Evolutionary conservation across 2,888 invertebrate genomes (phyloP).

Genomic region (Atethmia centrago): DNA sequence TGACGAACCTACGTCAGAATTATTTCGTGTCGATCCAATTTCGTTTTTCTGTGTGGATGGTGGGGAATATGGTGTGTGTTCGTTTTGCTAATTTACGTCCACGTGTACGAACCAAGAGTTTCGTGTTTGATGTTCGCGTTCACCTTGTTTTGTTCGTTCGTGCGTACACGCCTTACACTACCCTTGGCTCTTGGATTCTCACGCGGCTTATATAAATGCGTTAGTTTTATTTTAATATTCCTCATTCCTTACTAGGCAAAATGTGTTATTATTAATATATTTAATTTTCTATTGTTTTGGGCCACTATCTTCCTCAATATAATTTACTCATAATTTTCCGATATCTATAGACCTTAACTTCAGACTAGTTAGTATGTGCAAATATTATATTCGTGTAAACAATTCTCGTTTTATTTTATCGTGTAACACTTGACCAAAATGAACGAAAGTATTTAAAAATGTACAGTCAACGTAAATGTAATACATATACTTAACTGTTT

Average conservation of each 20-base stretch:
- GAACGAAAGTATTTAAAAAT: conserved; percentile 43
- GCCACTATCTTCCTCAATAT: conserved; percentile 3
- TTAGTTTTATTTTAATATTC: conserved; percentile 31
- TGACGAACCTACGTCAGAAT: too few species aligned
- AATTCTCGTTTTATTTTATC: conserved; percentile 43
- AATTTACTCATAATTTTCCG: conserved; percentile 15
- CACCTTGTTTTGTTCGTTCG: too few species aligned
- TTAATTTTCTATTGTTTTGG: not conserved
- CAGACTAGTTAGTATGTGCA: conserved; percentile 26
- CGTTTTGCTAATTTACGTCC: too few species aligned
- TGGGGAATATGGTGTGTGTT: too few species aligned
- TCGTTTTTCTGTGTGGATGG: too few species aligned
- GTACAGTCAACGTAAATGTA: conserved; percentile 46
- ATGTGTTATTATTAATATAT: conserved; percentile 14
- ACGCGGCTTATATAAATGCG: conserved; percentile 6
- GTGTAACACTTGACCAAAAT: conserved; percentile 60
- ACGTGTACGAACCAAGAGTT: too few species aligned
- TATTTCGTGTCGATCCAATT: too few species aligned
- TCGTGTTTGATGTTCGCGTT: too few species aligned
- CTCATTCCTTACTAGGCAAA: conserved; percentile 41
- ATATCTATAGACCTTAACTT: conserved; percentile 14
- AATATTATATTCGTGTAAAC: conserved; percentile 30
- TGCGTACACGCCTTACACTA: conserved; percentile 40
- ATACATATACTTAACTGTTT: conserved; percentile 47
- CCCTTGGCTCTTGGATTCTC: not conserved